Evolutionary conservation across 2,888 invertebrate species (phyloP), one percentile per base, ranked within the genome.

Genomic region (Netelia melanura): DNA sequence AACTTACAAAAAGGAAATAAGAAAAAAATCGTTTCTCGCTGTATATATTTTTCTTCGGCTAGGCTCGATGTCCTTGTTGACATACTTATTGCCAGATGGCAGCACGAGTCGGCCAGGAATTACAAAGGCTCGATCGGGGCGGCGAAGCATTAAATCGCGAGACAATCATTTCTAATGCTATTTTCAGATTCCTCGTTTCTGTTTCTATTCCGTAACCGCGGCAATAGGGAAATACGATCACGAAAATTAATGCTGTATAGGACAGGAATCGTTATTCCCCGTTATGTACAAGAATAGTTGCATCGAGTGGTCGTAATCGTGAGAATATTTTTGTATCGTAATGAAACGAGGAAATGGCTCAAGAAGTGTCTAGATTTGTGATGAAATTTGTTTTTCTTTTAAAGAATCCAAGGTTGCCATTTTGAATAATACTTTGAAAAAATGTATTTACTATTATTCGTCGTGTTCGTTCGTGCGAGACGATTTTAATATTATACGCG

Each of bases 361-460:
- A 14, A 14, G 48, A 48, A 3, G 48, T 11, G 6, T 6, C 8
- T 38, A 6, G 48, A 48, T 48, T 48, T 48, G 11, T 14, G 14
- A 14, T 11, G 14, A 14, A 48, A 48, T 11, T 14, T 6, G 0
- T 3, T 2, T 48, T 48, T 2, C 14, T 48, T 2, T 48, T 48
- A 48, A 48, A 48, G 3, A 48, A 48, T 48, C 48, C 3, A 48
- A 48, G 48, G 48, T 48, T 48, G 1, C 10, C 10, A 1, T 14
- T 48, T 48, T 11, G 48, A 48, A 14, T 48, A 48, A 48, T 48
- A 11, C 10, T 48, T 48, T 48, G 5, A 14, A 10, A 11, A 48
- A 48, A 48, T 65, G 78, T 70, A 76, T 86, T 71, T 62, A 56
- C 56, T 65, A 23, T 48, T 72, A 38, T 6, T 38, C 38, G 38